A percentile compares a stretch with the other conserved stretches of the same genome.
Evolutionary conservation across 2,113 vertebrate genomes (phyloP).

Genomic region (Pantherophis guttatus): DNA sequence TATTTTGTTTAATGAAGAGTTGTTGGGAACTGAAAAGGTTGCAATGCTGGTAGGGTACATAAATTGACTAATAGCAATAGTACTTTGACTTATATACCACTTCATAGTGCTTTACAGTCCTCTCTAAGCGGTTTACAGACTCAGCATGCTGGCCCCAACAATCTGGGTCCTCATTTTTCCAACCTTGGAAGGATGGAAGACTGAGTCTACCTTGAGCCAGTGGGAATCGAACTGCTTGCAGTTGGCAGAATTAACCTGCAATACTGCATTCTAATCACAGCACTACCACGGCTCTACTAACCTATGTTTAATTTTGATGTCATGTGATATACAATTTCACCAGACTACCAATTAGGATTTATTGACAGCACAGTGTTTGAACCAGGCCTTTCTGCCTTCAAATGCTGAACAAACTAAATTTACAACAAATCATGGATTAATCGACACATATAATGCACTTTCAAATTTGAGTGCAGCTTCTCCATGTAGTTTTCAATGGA

Average conservation of each 20-base stretch:
- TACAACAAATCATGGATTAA: neutral
- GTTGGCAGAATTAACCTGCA: too few relatives aligned
- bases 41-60: neutral
- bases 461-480: neutral
- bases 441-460: neutral
- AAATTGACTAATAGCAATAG: neutral
- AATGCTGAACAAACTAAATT: neutral
- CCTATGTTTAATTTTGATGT: neutral
- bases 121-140: too few relatives aligned
- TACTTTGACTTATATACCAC: too few relatives aligned
- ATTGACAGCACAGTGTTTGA: neutral
- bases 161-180: too few relatives aligned
- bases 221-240: too few relatives aligned
- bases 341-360: neutral
- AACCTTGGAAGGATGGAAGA: too few relatives aligned
- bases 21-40: neutral
- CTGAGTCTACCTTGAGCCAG: too few relatives aligned
- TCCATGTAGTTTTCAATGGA: neutral
- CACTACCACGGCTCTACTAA: neutral
- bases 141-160: too few relatives aligned
- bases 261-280: too few relatives aligned
- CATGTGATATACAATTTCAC: neutral
- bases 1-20: neutral
- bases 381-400: neutral
- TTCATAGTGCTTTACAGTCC: too few relatives aligned